phyloP scores from a whole-genome alignment of 2,113 vertebrate species.

The Heteronetta atricapilla region DNA sequence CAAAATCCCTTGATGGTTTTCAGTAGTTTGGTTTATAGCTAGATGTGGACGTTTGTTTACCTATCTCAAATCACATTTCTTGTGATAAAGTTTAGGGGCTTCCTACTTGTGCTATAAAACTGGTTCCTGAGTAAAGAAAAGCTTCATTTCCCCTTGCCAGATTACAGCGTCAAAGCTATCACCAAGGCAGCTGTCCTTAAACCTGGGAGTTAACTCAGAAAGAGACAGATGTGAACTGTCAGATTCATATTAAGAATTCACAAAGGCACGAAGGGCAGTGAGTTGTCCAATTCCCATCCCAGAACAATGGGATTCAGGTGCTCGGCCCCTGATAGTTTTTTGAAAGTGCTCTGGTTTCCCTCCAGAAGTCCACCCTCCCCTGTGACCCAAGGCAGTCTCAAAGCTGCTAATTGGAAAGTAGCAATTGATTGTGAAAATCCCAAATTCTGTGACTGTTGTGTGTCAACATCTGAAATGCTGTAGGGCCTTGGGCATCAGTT shows the following conservation, averaged over 20 bases:
- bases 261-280: not conserved
- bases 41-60: conserved; percentile 31
- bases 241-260: not conserved
- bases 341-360: not conserved
- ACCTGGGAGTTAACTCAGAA: not conserved
- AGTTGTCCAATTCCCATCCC: not conserved
- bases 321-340: not conserved
- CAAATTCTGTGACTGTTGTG: not conserved
- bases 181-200: conserved; percentile 1
- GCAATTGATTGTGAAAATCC: not conserved
- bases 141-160: conserved; percentile 31
- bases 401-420: not conserved
- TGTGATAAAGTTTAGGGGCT: conserved; percentile 22
- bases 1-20: conserved; percentile 50
- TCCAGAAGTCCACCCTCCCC: not conserved
- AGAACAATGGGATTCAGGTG: not conserved
- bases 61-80: conserved; percentile 21
- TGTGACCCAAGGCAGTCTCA: not conserved
- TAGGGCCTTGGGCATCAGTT: not conserved
- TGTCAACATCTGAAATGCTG: accelerated
- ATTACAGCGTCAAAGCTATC: not conserved
- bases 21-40: conserved; percentile 39
- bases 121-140: conserved; percentile 32
- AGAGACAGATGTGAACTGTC: not conserved
- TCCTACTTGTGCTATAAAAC: conserved; percentile 45